phyloP scores from a whole-genome alignment of 2,797 vertebrate species.

The Fistularia tabacaria region DNA sequence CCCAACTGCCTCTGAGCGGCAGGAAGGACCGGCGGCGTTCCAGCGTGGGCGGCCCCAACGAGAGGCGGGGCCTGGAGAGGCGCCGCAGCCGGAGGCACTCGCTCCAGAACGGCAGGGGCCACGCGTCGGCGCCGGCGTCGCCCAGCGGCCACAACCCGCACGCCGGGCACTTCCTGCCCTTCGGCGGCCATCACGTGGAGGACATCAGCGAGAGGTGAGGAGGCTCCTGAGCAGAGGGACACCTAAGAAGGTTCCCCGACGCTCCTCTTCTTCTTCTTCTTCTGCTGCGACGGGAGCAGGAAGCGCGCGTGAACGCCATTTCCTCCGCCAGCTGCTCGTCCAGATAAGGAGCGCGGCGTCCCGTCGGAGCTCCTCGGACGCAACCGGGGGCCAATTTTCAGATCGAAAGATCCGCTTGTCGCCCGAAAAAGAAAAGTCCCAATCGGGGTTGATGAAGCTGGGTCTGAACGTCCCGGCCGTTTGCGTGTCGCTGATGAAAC shows the following conservation, averaged over 20 bases:
- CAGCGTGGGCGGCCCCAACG: constrained; percentile 79
- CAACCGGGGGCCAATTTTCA: too few species aligned
- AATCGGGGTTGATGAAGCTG: too few species aligned
- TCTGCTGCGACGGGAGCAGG: constrained; percentile 40
- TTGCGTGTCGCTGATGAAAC: too few species aligned
- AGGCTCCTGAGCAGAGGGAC: not conserved
- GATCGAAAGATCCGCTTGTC: too few species aligned
- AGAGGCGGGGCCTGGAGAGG: constrained; percentile 83
- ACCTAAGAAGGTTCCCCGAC: too few species aligned
- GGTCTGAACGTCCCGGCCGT: too few species aligned
- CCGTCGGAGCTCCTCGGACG: too few species aligned
- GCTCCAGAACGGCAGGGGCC: constrained; percentile 78
- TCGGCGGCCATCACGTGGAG: constrained; percentile 70
- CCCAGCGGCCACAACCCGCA: constrained; percentile 71
- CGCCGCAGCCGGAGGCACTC: constrained; percentile 92
- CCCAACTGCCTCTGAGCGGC: constrained; percentile 73
- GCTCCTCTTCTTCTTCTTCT: too few species aligned
- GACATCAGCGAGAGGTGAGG: constrained; percentile 88
- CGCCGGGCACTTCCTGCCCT: constrained; percentile 60
- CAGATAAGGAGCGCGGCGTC: too few species aligned
- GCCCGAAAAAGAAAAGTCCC: too few species aligned
- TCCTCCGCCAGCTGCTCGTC: constrained; percentile 19
- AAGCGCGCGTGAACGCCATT: constrained; percentile 59
- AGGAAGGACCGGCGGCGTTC: constrained; percentile 84
- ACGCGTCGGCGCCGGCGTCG: constrained; percentile 81